phyloP scores from a whole-genome alignment of 2,797 vertebrate species.

The Rhabdomys pumilio region DNA sequence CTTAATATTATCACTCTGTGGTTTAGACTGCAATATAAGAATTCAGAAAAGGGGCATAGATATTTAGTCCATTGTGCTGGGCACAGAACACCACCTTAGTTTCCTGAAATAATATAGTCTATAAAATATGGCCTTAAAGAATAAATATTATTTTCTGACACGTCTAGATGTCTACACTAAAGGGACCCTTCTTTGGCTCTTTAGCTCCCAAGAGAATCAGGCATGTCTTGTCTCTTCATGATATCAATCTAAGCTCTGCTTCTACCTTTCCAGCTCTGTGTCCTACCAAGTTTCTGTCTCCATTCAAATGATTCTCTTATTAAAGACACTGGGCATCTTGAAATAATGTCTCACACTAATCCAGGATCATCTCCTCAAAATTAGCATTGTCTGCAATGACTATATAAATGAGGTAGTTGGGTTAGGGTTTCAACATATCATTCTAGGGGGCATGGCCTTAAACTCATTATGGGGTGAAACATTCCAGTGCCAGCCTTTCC shows the following conservation, averaged over 20 bases:
- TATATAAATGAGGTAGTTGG: too few species aligned
- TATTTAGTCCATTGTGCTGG: not conserved
- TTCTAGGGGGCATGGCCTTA: not conserved
- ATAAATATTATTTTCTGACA: not conserved
- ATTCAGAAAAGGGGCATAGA: not conserved
- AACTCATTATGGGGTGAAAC: not conserved
- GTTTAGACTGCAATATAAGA: not conserved
- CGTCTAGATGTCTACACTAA: not conserved
- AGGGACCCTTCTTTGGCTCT: not conserved
- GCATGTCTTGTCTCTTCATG: too few species aligned
- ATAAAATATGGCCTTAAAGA: not conserved
- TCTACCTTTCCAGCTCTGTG: accelerated
- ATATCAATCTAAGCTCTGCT: accelerated
- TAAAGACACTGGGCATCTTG: accelerated
- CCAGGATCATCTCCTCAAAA: not conserved
- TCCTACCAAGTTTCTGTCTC: not conserved
- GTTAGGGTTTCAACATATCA: not conserved
- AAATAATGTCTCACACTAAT: not conserved
- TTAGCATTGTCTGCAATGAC: not conserved
- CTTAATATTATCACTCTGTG: not conserved
- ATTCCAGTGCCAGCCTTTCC: not conserved
- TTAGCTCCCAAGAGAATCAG: too few species aligned
- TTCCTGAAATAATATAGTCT: not conserved
- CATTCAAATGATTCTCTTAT: not conserved
- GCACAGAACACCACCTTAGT: not conserved